These are phyloP conservation scores for Tetranychus cinnabarinus DNA, from an alignment of 1,140 invertebrate species.

Conservation along the genomic window DNA sequence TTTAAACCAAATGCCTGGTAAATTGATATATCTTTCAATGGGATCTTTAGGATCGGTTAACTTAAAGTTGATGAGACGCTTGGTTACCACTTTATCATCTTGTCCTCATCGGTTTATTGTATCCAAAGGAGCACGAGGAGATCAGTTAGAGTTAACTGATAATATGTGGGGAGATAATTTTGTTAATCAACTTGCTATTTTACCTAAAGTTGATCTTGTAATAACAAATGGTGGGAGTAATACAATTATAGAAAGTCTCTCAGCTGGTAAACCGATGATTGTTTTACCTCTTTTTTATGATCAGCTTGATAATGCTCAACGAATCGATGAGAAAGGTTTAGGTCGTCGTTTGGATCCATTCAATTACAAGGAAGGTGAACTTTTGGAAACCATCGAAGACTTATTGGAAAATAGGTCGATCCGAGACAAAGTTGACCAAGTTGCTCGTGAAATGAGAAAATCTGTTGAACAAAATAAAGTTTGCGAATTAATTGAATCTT, in stretches of 20 bases:
- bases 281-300: slow-evolving; percentile 6
- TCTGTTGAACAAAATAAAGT: not conserved
- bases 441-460: not conserved
- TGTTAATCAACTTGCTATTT: slow-evolving; percentile 1
- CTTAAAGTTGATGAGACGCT: not conserved
- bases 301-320: slow-evolving; percentile 1
- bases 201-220: slow-evolving; percentile 12
- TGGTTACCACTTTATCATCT: not conserved
- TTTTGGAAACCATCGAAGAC: slow-evolving; percentile 3
- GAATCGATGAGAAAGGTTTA: not conserved
- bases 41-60: slow-evolving; percentile 4
- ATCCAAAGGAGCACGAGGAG: not conserved
- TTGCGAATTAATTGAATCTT: slow-evolving; percentile 3
- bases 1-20: not conserved
- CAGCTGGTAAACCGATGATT: slow-evolving; percentile 6
- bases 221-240: slow-evolving; percentile 18
- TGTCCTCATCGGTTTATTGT: slow-evolving; percentile 3
- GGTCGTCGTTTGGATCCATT: not conserved
- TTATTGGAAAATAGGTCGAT: not conserved
- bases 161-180: slow-evolving; percentile 7
- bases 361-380: slow-evolving; percentile 1
- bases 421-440: not conserved
- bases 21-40: slow-evolving; percentile 6
- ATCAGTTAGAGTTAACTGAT: not conserved
- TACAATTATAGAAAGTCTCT: slow-evolving; percentile 2